A percentile compares a stretch with the other conserved stretches of the same genome.
These are phyloP conservation scores for Metellina segmentata DNA, from an alignment of 2,888 invertebrate genomes.

Conservation along the genomic window DNA sequence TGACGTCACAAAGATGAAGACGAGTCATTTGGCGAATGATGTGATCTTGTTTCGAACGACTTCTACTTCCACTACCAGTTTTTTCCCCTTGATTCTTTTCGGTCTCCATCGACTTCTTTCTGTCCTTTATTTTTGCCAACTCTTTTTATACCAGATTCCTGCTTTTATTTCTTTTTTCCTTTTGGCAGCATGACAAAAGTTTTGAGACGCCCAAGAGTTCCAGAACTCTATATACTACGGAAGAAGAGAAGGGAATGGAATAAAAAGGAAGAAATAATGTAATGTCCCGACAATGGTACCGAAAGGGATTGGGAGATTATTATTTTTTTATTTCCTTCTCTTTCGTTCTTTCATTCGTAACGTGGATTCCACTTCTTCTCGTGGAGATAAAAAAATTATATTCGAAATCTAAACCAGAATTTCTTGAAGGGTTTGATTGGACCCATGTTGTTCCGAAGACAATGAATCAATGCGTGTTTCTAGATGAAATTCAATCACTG, in stretches of 20 bases:
- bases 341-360: not conserved
- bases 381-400: not conserved
- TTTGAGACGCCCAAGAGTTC: conserved; percentile 72
- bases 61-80: conserved; percentile 66
- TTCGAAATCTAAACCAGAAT: not conserved
- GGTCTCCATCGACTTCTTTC: conserved; percentile 33
- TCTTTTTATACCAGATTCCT: conserved; percentile 35
- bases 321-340: conserved; percentile 42
- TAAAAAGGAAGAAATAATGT: conserved; percentile 33
- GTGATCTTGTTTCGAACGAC: conserved; percentile 73
- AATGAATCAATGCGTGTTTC: not conserved
- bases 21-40: conserved; percentile 64
- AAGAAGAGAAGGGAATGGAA: conserved; percentile 34
- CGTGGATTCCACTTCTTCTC: not conserved
- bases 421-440: not conserved
- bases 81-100: conserved; percentile 43
- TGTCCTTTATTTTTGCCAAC: conserved; percentile 40
- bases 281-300: conserved; percentile 68
- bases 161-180: conserved; percentile 61
- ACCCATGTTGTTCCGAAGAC: not conserved
- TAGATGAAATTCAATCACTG: not conserved
- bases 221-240: conserved; percentile 41
- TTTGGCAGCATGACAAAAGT: conserved; percentile 75
- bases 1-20: conserved; percentile 62
- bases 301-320: conserved; percentile 42